A percentile compares a stretch with the other conserved stretches of the same genome.
These are phyloP conservation scores for Mantis religiosa DNA, from an alignment of 2,888 invertebrate genomes.

Conservation along the genomic window DNA sequence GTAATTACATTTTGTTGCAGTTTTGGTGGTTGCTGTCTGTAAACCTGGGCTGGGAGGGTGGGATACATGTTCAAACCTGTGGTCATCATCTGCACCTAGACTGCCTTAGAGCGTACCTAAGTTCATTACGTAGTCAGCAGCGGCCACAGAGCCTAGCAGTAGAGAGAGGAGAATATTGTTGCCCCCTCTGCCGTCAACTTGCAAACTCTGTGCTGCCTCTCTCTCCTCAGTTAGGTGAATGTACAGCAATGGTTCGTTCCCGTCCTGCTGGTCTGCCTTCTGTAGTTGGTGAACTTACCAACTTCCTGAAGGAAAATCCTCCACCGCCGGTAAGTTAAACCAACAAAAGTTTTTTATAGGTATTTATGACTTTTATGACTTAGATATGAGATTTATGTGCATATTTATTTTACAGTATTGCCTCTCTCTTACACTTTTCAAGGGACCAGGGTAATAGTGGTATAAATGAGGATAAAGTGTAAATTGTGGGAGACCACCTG, in stretches of 20 bases:
- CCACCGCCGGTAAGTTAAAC: constrained; percentile 50
- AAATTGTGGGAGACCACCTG: too few species aligned
- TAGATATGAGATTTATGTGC: too few species aligned
- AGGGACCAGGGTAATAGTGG: too few species aligned
- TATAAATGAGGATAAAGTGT: too few species aligned
- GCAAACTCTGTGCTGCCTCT: constrained; percentile 86
- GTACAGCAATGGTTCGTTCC: constrained; percentile 60
- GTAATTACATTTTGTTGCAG: constrained; percentile 41
- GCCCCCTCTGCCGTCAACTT: constrained; percentile 90
- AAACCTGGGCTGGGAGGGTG: constrained; percentile 84
- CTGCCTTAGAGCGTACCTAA: constrained; percentile 87
- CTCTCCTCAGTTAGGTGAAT: constrained; percentile 65
- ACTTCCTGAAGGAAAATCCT: constrained; percentile 62
- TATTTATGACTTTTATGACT: background rate
- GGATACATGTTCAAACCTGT: constrained; percentile 91
- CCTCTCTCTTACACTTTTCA: too few species aligned
- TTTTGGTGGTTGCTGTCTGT: constrained; percentile 75
- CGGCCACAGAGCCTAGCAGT: constrained; percentile 68
- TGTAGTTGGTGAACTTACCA: constrained; percentile 35
- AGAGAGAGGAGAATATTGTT: constrained; percentile 79
- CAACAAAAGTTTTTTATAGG: background rate
- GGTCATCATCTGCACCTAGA: constrained; percentile 95
- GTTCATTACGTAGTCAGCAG: constrained; percentile 75
- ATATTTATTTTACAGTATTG: too few species aligned
- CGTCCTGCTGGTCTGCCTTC: constrained; percentile 45